Evolutionary conservation across 1,140 invertebrate genomes (phyloP).

Genomic region (Grapholita molesta): DNA sequence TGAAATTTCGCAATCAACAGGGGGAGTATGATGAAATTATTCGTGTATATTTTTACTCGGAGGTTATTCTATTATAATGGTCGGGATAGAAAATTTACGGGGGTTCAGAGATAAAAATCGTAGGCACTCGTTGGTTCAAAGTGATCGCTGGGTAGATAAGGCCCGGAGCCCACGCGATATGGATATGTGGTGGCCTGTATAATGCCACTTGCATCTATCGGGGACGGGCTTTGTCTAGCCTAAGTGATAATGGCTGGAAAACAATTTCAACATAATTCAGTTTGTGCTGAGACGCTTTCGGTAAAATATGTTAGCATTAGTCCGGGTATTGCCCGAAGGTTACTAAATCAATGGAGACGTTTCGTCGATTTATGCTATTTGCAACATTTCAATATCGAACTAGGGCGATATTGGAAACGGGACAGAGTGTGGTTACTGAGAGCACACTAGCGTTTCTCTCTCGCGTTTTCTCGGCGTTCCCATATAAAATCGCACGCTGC

Average conservation of each 20-base stretch:
- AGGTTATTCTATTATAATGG: conserved; percentile 69
- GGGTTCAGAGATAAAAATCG: conserved; percentile 73
- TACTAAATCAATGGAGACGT: neutral
- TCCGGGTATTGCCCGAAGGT: neutral
- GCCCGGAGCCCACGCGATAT: conserved; percentile 48
- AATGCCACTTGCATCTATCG: conserved; percentile 20
- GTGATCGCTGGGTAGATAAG: conserved; percentile 69
- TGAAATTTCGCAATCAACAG: conserved; percentile 76
- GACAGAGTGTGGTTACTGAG: too few species aligned
- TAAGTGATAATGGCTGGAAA: conserved; percentile 17
- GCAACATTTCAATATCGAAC: neutral
- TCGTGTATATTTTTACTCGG: conserved; percentile 70
- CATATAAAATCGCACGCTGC: too few species aligned
- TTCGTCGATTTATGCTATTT: neutral
- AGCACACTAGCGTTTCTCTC: too few species aligned
- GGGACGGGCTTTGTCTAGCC: conserved; percentile 8
- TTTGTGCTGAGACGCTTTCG: conserved; percentile 1
- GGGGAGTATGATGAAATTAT: conserved; percentile 74
- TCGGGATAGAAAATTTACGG: conserved; percentile 71
- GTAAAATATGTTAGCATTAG: neutral
- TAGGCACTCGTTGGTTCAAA: conserved; percentile 71
- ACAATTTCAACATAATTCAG: conserved; percentile 14
- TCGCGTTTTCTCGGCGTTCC: too few species aligned
- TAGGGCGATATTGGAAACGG: neutral
- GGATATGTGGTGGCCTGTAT: conserved; percentile 37